Base-by-base conservation (phyloP, 2,797 vertebrate genomes). In the Odontamblyopus lacepedii region DNA sequence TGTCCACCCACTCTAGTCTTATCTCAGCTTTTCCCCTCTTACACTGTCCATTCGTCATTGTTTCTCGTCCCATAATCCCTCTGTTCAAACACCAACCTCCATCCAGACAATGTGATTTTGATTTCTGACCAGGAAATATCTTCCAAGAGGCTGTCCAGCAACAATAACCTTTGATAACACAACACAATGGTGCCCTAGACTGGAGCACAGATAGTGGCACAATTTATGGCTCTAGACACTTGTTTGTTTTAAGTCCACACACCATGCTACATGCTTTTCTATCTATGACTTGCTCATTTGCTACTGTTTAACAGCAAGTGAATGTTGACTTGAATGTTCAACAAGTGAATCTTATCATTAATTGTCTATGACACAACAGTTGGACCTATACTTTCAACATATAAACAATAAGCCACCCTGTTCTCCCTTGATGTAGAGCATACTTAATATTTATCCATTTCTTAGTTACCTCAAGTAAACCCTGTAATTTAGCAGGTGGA, bases 111-210 rank as follows among this genome's bases (percentile, higher is more conserved):
- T 87, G 65, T 85, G 80, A 90, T 90, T 86, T 91, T 89, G 91
- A 92, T 89, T 91, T 89, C 74, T 81, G 78, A 89, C 87, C 86
- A 79, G 85, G 87, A 92, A 91, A 87, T 88, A 89, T 91, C 87
- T 87, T 82, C 78, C 80, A 18, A 71, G 73, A 82, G 83, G 81
- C 80, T 71, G 75, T 85, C 84, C 81, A 73, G 87, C 83, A 84
- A 90, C 89, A 91, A 84, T 87, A 90, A 90, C 86, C 84, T 88
- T 88, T 90, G 90, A 88, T 90, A 87, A 90, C 87, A 80, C 77
- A 89, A 91, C 86, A 92, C 83, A 77, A 87, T 83, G 88, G 82
- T 84, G 83, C 74, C 74, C 23, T 50, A 84, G 90, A 87, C 87
- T 62, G 74, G 82, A 73, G 79, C 74, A 53, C 87, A 89, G 87